These are phyloP conservation scores for Abrostola tripartita DNA, from an alignment of 2,888 invertebrate genomes.

Conservation along the genomic window DNA sequence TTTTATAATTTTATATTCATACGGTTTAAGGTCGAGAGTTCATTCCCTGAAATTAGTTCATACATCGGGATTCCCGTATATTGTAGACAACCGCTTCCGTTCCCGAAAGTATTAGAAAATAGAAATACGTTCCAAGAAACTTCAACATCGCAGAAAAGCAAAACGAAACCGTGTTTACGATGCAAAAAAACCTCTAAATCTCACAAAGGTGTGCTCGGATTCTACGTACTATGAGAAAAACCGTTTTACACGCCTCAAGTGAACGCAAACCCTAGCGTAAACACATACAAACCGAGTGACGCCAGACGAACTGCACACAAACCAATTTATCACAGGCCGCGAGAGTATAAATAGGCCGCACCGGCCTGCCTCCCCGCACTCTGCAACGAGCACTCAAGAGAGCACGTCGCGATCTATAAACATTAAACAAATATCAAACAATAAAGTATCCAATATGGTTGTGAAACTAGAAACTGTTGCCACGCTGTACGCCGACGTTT, in stretches of 20 bases:
- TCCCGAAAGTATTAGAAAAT: constrained; percentile 9
- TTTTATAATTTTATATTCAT: not conserved
- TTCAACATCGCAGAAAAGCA: constrained; percentile 23
- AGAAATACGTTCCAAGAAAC: constrained; percentile 40
- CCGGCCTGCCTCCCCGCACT: constrained; percentile 71
- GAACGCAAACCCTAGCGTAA: constrained; percentile 56
- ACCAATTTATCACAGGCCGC: constrained; percentile 61
- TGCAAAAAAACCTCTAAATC: constrained; percentile 31
- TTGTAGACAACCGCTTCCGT: not conserved
- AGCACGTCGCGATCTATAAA: constrained; percentile 62
- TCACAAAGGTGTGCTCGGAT: constrained; percentile 47
- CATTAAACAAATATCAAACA: constrained; percentile 38
- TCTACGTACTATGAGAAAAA: constrained; percentile 48
- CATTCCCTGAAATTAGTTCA: constrained; percentile 14
- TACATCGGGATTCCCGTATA: constrained; percentile 15
- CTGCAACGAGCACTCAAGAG: constrained; percentile 67
- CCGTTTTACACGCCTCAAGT: constrained; percentile 55
- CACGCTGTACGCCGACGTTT: constrained; percentile 74
- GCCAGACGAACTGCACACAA: constrained; percentile 64
- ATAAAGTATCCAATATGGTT: constrained; percentile 69
- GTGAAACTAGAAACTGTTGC: constrained; percentile 78
- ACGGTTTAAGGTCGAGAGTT: not conserved
- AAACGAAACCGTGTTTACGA: constrained; percentile 31
- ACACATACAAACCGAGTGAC: constrained; percentile 65
- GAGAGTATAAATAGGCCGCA: constrained; percentile 70